These are phyloP conservation scores for Axea sp. DNA, from an alignment of 2,888 invertebrate species.

Conservation along the genomic window DNA sequence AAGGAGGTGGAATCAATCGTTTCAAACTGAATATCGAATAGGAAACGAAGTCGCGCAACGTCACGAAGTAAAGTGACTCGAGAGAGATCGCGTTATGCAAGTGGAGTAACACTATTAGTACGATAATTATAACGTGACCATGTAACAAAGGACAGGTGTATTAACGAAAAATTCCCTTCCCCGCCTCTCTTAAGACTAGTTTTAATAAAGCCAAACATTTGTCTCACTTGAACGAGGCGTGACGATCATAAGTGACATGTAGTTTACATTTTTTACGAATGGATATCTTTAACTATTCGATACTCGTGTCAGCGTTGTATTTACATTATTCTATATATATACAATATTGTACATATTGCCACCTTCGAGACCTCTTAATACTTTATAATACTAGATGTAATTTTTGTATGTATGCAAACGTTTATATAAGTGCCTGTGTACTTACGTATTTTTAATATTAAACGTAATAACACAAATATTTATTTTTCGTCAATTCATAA, in stretches of 20 bases:
- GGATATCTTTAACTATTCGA: constrained; percentile 16
- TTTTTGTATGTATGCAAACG: constrained; percentile 71
- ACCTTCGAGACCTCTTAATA: constrained; percentile 72
- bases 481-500: too few relatives aligned
- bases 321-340: constrained; percentile 67
- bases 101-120: constrained; percentile 67
- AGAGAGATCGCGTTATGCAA: constrained; percentile 65
- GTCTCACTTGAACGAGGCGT: constrained; percentile 43
- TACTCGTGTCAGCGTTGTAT: constrained; percentile 55
- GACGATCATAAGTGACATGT: constrained; percentile 50
- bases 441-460: constrained; percentile 73
- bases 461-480: constrained; percentile 59
- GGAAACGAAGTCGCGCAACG: constrained; percentile 73
- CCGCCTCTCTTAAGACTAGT: constrained; percentile 60
- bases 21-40: constrained; percentile 19
- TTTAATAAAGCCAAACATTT: constrained; percentile 67
- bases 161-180: constrained; percentile 63
- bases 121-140: constrained; percentile 66
- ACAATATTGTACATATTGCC: constrained; percentile 76
- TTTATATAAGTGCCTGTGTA: constrained; percentile 71
- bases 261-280: constrained; percentile 32
- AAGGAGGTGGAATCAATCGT: not conserved
- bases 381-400: constrained; percentile 72
- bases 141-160: constrained; percentile 69
- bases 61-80: constrained; percentile 68